These are phyloP conservation scores for Phrynocephalus forsythii DNA, from an alignment of 2,797 vertebrate genomes.

Conservation along the genomic window DNA sequence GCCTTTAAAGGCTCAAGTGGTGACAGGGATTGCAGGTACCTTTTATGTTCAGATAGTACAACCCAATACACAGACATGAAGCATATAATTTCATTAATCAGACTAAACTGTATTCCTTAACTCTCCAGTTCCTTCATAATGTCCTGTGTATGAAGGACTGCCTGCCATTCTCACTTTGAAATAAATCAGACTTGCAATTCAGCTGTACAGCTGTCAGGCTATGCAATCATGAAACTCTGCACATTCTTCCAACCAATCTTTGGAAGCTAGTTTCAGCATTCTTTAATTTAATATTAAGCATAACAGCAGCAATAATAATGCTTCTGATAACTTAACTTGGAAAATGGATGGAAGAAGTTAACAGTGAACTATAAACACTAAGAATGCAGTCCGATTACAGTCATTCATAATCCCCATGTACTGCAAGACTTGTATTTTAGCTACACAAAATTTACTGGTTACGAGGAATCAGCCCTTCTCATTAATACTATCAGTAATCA, in stretches of 20 bases:
- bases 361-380: neutral
- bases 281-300: neutral
- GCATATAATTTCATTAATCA: neutral
- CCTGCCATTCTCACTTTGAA: neutral
- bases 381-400: neutral
- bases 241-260: neutral
- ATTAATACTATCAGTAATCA: neutral
- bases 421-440: neutral
- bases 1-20: neutral
- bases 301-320: neutral
- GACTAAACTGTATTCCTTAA: too few relatives aligned
- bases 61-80: neutral
- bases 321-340: neutral
- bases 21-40: too few relatives aligned
- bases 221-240: neutral
- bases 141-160: neutral
- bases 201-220: too few relatives aligned
- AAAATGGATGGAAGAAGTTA: neutral
- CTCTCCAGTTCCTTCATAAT: too few relatives aligned
- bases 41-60: neutral
- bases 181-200: too few relatives aligned
- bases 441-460: neutral
- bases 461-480: neutral
- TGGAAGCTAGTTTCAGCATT: constrained; percentile 11
- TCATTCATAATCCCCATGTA: neutral